Evolutionary conservation across 2,113 vertebrate genomes (phyloP).

Genomic region (Chloroceryle aenea): DNA sequence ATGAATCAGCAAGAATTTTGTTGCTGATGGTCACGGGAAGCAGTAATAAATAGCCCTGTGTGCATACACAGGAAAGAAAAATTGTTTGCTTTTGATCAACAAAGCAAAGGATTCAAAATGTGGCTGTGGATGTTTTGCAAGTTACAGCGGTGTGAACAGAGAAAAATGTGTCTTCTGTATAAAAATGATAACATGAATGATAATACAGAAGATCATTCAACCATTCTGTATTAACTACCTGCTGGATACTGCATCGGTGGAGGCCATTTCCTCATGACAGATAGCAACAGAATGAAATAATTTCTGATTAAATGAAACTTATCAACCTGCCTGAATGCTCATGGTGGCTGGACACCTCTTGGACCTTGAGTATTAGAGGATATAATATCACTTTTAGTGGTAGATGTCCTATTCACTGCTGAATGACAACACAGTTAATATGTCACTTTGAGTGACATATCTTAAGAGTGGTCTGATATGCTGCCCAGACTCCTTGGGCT

Average conservation of each 20-base stretch:
- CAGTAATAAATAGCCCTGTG: neutral
- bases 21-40: neutral
- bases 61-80: neutral
- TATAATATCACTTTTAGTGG: neutral
- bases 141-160: neutral
- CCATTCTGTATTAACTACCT: neutral
- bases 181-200: neutral
- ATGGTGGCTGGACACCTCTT: neutral
- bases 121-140: neutral
- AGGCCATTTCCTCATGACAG: neutral
- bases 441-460: neutral
- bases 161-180: neutral
- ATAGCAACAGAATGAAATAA: neutral
- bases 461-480: neutral
- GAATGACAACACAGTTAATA: neutral
- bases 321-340: neutral
- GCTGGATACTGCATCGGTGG: neutral
- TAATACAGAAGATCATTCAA: neutral
- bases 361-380: neutral
- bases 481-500: neutral
- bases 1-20: conserved; percentile 44
- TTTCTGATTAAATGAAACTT: neutral
- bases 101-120: neutral
- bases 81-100: conserved; percentile 14
- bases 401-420: neutral